These are phyloP conservation scores for Rhopilema esculentum DNA, from an alignment of 30 jellyfish, hydroid and myxozoan genomes.

Conservation along the genomic window DNA sequence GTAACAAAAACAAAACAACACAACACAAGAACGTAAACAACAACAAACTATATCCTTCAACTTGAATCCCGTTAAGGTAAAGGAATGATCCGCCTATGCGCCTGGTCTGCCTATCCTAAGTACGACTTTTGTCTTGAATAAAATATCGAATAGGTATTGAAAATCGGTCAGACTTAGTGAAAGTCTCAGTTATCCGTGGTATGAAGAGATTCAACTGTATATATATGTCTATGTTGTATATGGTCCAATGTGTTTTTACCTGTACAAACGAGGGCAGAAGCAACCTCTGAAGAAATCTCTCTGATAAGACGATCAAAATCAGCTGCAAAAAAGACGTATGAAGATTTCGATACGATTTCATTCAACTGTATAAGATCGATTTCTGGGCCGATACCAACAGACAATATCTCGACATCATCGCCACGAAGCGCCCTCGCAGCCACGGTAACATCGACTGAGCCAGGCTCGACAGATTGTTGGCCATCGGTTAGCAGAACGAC, in stretches of 20 bases:
- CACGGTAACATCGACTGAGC: slow-evolving; percentile 57
- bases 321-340: slow-evolving; percentile 79
- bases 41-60: no score
- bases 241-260: slow-evolving; percentile 35
- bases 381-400: slow-evolving; percentile 93
- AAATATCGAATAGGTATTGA: no score
- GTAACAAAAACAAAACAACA: no score
- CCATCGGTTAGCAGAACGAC: slow-evolving; percentile 90
- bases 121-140: no score
- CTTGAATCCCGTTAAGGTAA: no score
- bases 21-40: no score
- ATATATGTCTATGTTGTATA: no score
- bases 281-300: slow-evolving; percentile 64
- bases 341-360: slow-evolving; percentile 76
- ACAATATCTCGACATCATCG: slow-evolving; percentile 81
- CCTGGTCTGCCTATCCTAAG: no score
- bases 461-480: slow-evolving; percentile 82
- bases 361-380: slow-evolving; percentile 71
- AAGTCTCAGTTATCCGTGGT: no score
- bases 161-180: no score
- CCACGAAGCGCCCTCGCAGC: slow-evolving; percentile 68
- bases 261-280: slow-evolving; percentile 83
- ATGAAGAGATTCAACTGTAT: no score
- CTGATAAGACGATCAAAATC: slow-evolving; percentile 72
- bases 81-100: no score